Conservation (phyloP, 2,797 vertebrate genomes). For the Sebastes minor region DNA sequence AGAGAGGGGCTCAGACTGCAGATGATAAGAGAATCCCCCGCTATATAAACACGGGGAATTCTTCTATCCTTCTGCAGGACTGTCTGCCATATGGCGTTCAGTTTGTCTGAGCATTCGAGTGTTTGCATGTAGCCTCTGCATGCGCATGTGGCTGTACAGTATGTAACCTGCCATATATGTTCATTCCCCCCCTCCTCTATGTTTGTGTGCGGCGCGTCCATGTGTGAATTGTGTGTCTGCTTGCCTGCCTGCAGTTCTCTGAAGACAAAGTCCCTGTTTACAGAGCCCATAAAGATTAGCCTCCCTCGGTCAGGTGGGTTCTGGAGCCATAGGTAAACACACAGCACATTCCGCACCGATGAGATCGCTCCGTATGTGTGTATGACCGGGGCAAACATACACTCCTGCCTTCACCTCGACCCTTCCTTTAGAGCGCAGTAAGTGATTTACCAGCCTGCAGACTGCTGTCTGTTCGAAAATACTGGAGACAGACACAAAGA, state of each 20-base stretch:
- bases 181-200: background rate
- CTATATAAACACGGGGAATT: conserved; percentile 43
- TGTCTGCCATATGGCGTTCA: conserved; percentile 64
- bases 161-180: conserved; percentile 22
- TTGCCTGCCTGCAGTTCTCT: conserved; percentile 59
- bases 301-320: conserved; percentile 84
- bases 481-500: conserved; percentile 74
- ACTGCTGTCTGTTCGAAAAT: conserved; percentile 76
- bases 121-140: background rate
- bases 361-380: conserved; percentile 79
- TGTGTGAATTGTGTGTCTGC: conserved; percentile 65
- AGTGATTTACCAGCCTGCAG: conserved; percentile 85
- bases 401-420: conserved; percentile 80
- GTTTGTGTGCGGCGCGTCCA: conserved; percentile 16
- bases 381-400: conserved; percentile 83
- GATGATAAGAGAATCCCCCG: conserved; percentile 49
- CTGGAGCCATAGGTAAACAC: conserved; percentile 85
- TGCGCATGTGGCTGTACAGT: conserved; percentile 31
- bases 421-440: conserved; percentile 77
- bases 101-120: conserved; percentile 20
- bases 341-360: conserved; percentile 81
- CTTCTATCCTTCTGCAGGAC: conserved; percentile 26
- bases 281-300: conserved; percentile 86
- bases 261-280: conserved; percentile 87
- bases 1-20: conserved; percentile 35